These are phyloP conservation scores for Struthidea cinerea DNA, from an alignment of 2,113 vertebrate genomes.

Conservation along the genomic window DNA sequence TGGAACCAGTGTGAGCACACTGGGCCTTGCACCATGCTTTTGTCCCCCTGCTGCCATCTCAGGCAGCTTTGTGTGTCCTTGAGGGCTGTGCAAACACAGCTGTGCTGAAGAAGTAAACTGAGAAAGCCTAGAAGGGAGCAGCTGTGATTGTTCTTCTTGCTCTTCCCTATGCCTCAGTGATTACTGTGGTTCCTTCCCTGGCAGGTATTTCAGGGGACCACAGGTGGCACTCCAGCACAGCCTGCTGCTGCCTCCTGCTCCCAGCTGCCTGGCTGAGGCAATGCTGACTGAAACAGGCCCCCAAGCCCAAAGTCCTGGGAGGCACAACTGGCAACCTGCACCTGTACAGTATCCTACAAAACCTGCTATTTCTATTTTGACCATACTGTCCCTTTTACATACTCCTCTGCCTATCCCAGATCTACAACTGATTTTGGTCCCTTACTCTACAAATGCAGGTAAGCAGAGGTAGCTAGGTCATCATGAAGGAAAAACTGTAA, in stretches of 20 bases:
- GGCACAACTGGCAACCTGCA: background rate
- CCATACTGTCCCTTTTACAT: background rate
- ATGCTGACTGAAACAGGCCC: background rate
- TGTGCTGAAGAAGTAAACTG: background rate
- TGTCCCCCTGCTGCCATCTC: background rate
- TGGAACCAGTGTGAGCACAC: background rate
- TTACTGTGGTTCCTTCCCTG: background rate
- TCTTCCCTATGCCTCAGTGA: background rate
- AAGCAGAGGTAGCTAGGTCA: background rate
- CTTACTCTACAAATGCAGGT: background rate
- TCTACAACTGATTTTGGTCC: background rate
- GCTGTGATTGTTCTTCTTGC: background rate
- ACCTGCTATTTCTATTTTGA: background rate
- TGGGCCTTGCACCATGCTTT: background rate
- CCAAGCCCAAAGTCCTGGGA: background rate
- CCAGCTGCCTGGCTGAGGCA: background rate
- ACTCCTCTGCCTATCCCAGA: background rate
- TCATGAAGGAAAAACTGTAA: background rate
- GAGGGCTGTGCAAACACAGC: background rate
- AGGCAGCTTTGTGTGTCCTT: background rate
- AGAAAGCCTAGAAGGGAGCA: background rate
- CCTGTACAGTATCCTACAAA: background rate
- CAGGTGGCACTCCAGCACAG: background rate
- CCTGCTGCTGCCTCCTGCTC: background rate
- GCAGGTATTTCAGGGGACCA: background rate